Base-by-base conservation (phyloP, 2,888 invertebrate genomes). In the Gymnoscelis rufifasciata region DNA sequence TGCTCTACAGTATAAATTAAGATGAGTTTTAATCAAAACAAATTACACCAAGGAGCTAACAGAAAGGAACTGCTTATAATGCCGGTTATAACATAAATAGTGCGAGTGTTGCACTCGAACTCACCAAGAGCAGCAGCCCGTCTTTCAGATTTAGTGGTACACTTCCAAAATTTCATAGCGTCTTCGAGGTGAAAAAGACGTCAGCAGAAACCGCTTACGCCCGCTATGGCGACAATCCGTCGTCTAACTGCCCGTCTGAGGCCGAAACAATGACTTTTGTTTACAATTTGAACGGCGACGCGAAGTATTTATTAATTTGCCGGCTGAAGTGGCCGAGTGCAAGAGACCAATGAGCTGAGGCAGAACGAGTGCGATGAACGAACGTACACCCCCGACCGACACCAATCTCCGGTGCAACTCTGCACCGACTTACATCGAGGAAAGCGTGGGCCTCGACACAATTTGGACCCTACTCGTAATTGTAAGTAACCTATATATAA, bases 251-350 rank as follows among this genome's bases (percentile, higher is more conserved):
- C 57, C 79, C 78, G 76, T 68, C 70, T 66, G 74, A 51, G 66
- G 67, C 62, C 76, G 83, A 83, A 84, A 88, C 86, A 87, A 88
- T 84, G 86, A 79, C 69, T 87, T 86, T 83, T 87, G 87, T 88
- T 87, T 88, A 83, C 80, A 83, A 81, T 82, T 50, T 76, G 74
- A 63, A 62, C 65, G 71, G 57, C 71, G 72, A 68, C 78, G 81
- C 78, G 69, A 69, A 66, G 71, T 73, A 75, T 79, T 81, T 79
- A 84, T 74, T 83, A 80, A 83, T 78, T 76, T 74, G 79, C 59
- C 71, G 71, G 74, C 76, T 69, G 71, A 65, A 72, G 69, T 74
- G 73, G 69, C 66, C 69, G 70, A 59, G 61, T 61, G 66, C 64
- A 64, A 60, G 65, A 69, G 70, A 66, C 74, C 74, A 78, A 78